Evolutionary conservation across 2,797 vertebrate species (phyloP).

Genomic region (Enteromius trimaculatus): DNA sequence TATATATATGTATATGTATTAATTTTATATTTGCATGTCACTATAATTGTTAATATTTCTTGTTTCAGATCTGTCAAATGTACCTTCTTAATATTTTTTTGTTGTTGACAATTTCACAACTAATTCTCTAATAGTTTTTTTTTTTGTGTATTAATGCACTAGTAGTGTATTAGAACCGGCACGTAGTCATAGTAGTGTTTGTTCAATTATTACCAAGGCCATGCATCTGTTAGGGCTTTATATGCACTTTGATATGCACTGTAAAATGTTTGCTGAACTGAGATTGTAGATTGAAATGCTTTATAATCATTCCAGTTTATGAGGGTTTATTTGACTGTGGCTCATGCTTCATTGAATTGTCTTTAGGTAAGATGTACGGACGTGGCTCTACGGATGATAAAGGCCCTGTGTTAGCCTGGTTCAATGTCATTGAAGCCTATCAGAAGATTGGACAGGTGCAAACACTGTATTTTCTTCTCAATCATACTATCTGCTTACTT

Average conservation of each 20-base stretch:
- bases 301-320: slow-evolving; percentile 3
- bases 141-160: neutral
- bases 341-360: slow-evolving; percentile 11
- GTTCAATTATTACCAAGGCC: neutral
- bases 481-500: slow-evolving; percentile 27
- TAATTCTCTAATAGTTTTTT: neutral
- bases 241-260: neutral
- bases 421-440: slow-evolving; percentile 93
- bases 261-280: neutral
- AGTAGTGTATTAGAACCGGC: neutral
- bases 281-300: neutral
- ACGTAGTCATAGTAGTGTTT: neutral
- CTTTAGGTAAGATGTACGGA: slow-evolving; percentile 90
- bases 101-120: neutral
- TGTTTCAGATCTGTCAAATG: neutral
- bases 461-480: neutral
- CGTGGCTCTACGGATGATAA: slow-evolving; percentile 97
- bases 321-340: neutral
- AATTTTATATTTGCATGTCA: neutral
- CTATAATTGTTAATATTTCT: neutral
- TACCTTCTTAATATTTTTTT: too few species aligned
- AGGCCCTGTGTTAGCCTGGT: slow-evolving; percentile 95
- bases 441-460: slow-evolving; percentile 88
- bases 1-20: neutral
- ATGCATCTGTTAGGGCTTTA: neutral